These are phyloP conservation scores for Deladenus siricidicola DNA, from an alignment of 2,888 invertebrate genomes.

Conservation along the genomic window DNA sequence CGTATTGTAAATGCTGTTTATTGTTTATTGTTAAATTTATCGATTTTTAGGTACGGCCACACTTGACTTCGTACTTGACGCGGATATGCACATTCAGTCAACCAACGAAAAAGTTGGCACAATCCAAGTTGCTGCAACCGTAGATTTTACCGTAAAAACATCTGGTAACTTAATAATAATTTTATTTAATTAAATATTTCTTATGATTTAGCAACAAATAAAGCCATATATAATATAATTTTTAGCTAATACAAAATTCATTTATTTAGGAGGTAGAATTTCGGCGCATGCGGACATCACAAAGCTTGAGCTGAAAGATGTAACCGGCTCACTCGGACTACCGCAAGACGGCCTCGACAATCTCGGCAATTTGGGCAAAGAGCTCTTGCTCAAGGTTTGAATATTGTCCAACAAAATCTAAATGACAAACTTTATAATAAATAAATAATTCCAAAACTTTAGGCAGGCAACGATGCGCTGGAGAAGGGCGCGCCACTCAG, in stretches of 20 bases:
- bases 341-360: slow-evolving; percentile 50
- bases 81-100: slow-evolving; percentile 45
- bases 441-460: slow-evolving; percentile 11
- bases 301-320: slow-evolving; percentile 18
- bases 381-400: slow-evolving; percentile 28
- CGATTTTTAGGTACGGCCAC: slow-evolving; percentile 35
- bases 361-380: slow-evolving; percentile 50
- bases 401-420: not conserved
- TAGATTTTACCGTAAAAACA: slow-evolving; percentile 16
- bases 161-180: not conserved
- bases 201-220: not conserved
- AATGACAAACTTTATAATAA: not conserved
- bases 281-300: slow-evolving; percentile 21
- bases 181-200: not conserved
- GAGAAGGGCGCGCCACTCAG: slow-evolving; percentile 42
- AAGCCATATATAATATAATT: not conserved
- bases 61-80: slow-evolving; percentile 40
- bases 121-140: slow-evolving; percentile 16
- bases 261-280: slow-evolving; percentile 8
- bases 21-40: not conserved
- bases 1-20: not conserved
- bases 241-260: not conserved
- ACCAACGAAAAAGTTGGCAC: slow-evolving; percentile 30
- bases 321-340: slow-evolving; percentile 28
- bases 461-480: slow-evolving; percentile 48